Base-by-base conservation (phyloP, 1,140 invertebrate species). In the Drosophila sturtevanti region DNA sequence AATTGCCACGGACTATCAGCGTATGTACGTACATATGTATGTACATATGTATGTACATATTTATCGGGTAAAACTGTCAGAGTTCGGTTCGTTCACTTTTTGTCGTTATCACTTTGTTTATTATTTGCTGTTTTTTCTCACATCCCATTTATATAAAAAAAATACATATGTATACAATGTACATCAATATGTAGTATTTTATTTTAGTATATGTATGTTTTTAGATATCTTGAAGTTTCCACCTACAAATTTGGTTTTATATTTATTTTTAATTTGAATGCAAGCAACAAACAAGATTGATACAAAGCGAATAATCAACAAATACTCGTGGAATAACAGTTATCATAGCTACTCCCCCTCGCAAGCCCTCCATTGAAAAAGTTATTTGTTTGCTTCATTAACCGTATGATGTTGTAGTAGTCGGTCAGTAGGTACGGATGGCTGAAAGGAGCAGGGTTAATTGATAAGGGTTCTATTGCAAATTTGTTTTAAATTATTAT, bases 341-440 rank as follows among this genome's bases (percentile, higher is more conserved):
- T 66, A 69, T 63, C 16, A 21, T 48, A 48, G 54, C 54, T 34
- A 16, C 16, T n/a, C 27, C 21, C 59, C 12, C 59, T 64, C 35
- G 34, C 11, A 24, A 11, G 41, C 72, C 72, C 72, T 63, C 72
- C 64, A 75, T 75, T 80, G 72, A 85, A 81, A 73, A 77, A 86
- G 77, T 74, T 60, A 77, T 81, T 80, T 64, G 73, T 74, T 69
- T 54, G 82, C 82, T 85, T 87, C 78, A 85, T 85, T 85, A 87
- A 75, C 65, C 74, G 81, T 48, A 11, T 61, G 66, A 68, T 48
- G 2, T 48, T 4, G 16, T 48, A 18, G 27, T 31, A 21, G 18
- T 11, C 18, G 18, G 37, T 16, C 2, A 16, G 14, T 16, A 14
- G 41, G 27, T 6, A 7, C 27, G 1, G 0, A 31, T 31, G 27